These are phyloP conservation scores for Celastrina argiolus DNA, from an alignment of 2,888 invertebrate genomes.

Conservation along the genomic window DNA sequence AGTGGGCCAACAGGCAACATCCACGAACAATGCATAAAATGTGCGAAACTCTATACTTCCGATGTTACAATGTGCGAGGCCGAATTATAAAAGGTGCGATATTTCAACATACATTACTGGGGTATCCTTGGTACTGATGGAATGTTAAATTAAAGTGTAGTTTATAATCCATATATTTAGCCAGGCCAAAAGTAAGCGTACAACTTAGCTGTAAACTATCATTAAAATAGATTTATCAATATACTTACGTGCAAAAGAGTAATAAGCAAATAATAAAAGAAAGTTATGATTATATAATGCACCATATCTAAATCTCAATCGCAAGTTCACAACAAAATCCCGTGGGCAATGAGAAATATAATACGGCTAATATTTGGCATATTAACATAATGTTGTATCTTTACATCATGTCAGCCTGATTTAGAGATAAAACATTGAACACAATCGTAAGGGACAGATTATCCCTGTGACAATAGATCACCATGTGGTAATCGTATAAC, in stretches of 20 bases:
- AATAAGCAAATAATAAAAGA: too few species aligned
- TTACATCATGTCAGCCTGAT: background rate
- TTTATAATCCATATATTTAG: too few species aligned
- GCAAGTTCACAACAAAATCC: too few species aligned
- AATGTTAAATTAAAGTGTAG: background rate
- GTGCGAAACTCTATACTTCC: slow-evolving; percentile 9
- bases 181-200: too few species aligned
- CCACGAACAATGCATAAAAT: slow-evolving; percentile 32
- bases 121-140: background rate
- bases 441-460: slow-evolving; percentile 58
- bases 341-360: too few species aligned
- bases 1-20: slow-evolving; percentile 43
- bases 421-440: slow-evolving; percentile 42
- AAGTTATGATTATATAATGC: too few species aligned
- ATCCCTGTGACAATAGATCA: slow-evolving; percentile 55
- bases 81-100: slow-evolving; percentile 5
- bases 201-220: too few species aligned
- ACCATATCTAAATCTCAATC: too few species aligned
- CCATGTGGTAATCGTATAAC: slow-evolving; percentile 57
- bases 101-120: background rate
- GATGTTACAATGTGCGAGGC: slow-evolving; percentile 19
- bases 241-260: too few species aligned
- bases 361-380: background rate
- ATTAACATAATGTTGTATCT: background rate
- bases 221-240: too few species aligned